Evolutionary conservation across 2,797 vertebrate species (phyloP), one percentile per base, ranked within the genome.

Genomic region (Sciurus vulgaris): DNA sequence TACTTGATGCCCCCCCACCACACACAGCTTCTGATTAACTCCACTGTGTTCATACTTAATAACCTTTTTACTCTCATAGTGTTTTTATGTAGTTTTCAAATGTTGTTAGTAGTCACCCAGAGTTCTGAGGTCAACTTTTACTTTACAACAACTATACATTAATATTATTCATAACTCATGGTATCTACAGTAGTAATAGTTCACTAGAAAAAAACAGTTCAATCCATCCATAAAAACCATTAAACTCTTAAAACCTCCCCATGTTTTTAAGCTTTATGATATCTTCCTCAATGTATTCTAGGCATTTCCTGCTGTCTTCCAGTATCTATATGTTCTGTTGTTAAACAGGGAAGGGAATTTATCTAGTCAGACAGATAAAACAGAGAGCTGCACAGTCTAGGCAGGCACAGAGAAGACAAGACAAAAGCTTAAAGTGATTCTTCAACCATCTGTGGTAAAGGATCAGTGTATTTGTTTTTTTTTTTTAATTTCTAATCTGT

Each of bases 61-160:
- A 59, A 54, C 78, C 24, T 56, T 61, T 90, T 85, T 33, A 49
- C 22, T 81, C 28, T 70, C 35, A 56, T n/a, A 24, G 28, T 72
- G 2, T 85, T 94, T 94, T 79, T 38, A 15, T 95, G 26, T 86
- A 26, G 22, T 69, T 93, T 86, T 76, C 20, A 59, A 28, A n/a
- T 83, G 88, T 88, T 86, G 30, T 77, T 83, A 89, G 33, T 76
- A 33, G 51, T 83, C 44, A 88, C 1, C 28, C 54, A 69, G 3
- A 90, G 26, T 81, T 94, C 38, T 87, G 15, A 94, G 56, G 74
- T 89, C 90, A 91, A 59, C 35, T 67, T 83, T 92, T 84, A 76
- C 67, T 91, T 89, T 89, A 65, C 69, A 77, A 24, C 28, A 20
- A 47, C 14, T 38, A 3, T 78, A 70, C 12, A 56, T 63, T 83